A percentile compares a stretch with the other conserved stretches of the same genome.
Evolutionary conservation across 2,888 invertebrate genomes (phyloP).

Genomic region (Himalopsyche japonica): DNA sequence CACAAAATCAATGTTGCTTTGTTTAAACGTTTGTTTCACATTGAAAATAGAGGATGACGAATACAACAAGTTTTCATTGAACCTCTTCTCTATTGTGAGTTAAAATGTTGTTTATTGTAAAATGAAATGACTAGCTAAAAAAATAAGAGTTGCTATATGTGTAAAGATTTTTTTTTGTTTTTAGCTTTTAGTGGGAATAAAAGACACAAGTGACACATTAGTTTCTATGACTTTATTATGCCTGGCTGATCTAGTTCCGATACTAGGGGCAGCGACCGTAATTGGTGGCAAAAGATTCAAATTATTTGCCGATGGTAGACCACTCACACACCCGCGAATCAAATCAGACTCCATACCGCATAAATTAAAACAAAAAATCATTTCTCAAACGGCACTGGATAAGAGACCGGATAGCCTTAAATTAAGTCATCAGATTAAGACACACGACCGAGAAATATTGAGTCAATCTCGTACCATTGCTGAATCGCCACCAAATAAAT

Average conservation of each 20-base stretch:
- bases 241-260: conserved; percentile 81
- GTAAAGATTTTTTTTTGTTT: conserved; percentile 44
- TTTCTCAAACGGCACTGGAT: neutral
- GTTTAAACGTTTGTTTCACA: no score
- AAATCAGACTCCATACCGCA: conserved; percentile 10
- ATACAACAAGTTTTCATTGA: no score
- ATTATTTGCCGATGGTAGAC: conserved; percentile 85
- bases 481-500: neutral
- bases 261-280: conserved; percentile 82
- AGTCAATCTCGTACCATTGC: neutral
- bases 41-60: no score
- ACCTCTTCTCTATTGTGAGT: no score
- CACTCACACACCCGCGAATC: conserved; percentile 54
- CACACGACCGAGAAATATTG: neutral
- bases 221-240: conserved; percentile 81
- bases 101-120: no score
- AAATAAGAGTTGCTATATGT: neutral
- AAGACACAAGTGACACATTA: conserved; percentile 81
- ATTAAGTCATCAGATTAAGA: neutral
- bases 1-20: no score
- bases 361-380: conserved; percentile 20
- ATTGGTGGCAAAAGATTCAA: conserved; percentile 81
- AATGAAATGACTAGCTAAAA: no score
- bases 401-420: neutral
- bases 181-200: conserved; percentile 80